Evolutionary conservation across 2,797 vertebrate species (phyloP).

Genomic region (Neosilurus mollespiculum): DNA sequence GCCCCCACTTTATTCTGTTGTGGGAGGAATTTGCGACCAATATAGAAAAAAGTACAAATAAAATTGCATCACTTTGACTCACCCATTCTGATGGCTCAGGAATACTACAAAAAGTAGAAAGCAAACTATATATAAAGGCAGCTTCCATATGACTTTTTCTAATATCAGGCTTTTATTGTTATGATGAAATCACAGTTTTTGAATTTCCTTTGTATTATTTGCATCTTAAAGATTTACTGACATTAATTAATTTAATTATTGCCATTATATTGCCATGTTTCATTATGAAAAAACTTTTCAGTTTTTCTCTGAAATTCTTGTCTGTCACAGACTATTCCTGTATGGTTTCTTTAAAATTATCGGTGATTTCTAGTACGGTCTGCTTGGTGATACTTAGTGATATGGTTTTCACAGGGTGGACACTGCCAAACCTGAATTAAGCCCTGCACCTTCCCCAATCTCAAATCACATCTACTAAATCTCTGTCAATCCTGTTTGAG

Average conservation of each 20-base stretch:
- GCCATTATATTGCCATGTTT: not conserved
- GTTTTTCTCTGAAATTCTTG: not conserved
- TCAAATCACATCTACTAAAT: not conserved
- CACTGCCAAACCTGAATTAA: not conserved
- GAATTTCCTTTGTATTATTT: not conserved
- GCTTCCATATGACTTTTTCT: not conserved
- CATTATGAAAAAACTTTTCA: not conserved
- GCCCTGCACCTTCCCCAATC: too few species aligned
- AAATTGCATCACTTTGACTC: too few species aligned
- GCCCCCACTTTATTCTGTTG: not conserved
- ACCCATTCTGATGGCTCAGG: not conserved
- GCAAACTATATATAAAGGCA: not conserved
- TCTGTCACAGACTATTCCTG: too few species aligned
- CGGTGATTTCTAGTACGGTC: not conserved
- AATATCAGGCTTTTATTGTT: not conserved
- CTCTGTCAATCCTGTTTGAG: not conserved
- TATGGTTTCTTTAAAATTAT: not conserved
- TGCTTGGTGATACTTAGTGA: not conserved
- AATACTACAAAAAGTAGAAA: not conserved
- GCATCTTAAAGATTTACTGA: not conserved
- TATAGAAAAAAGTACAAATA: not conserved
- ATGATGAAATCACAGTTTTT: not conserved
- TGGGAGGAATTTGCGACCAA: not conserved
- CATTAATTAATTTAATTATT: not conserved
- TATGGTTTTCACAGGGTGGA: not conserved